Evolutionary conservation across 37 sponge, comb jelly and placozoan species (phyloP).

Genomic region (Hormiphora californensis): DNA sequence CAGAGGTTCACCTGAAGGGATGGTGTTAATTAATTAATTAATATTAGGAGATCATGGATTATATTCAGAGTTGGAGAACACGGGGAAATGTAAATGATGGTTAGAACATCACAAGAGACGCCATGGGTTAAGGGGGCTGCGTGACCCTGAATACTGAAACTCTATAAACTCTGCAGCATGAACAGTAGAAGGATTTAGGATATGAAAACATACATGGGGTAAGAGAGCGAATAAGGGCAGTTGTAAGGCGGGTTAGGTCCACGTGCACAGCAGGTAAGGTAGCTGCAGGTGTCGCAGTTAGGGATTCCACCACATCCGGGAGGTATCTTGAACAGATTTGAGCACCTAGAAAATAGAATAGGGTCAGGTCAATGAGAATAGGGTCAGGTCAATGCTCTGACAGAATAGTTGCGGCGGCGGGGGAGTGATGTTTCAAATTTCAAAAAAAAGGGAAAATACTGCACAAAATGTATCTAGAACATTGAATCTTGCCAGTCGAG

Average conservation of each 20-base stretch:
- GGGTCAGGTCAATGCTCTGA: too few species aligned
- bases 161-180: too few species aligned
- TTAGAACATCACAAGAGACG: too few species aligned
- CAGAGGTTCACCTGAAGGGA: conserved; percentile 12
- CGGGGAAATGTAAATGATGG: too few species aligned
- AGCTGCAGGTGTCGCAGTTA: neutral
- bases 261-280: neutral
- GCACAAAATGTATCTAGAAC: too few species aligned
- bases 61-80: neutral
- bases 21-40: neutral
- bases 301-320: neutral
- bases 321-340: conserved; percentile 17
- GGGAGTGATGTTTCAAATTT: too few species aligned
- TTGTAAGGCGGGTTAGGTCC: neutral
- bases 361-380: neutral
- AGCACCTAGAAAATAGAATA: neutral
- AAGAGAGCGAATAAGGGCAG: conserved; percentile 1
- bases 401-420: too few species aligned
- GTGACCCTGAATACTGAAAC: too few species aligned
- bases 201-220: neutral
- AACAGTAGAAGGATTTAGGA: neutral
- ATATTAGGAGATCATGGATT: neutral
- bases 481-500: too few species aligned
- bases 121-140: too few species aligned
- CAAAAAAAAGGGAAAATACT: too few species aligned